Conservation (phyloP, 2,797 vertebrate species). For the Enteromius viviparus region DNA sequence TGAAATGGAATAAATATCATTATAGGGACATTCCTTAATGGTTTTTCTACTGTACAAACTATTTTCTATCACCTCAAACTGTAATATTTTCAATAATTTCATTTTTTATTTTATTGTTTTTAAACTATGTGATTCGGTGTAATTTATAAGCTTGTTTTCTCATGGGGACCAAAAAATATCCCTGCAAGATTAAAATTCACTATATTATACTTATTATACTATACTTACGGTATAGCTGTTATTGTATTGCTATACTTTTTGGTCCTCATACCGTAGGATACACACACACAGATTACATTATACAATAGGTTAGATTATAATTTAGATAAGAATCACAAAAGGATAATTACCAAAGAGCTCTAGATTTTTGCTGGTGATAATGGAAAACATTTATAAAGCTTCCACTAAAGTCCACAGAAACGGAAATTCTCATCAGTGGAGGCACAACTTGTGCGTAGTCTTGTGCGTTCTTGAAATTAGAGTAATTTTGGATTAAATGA, state of each 20-base stretch:
- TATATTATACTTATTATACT: background rate
- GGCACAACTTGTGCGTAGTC: background rate
- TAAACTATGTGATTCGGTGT: background rate
- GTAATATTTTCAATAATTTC: too few species aligned
- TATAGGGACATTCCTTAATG: too few species aligned
- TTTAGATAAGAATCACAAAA: background rate
- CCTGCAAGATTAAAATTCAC: background rate
- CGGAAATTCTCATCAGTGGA: background rate
- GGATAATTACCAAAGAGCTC: background rate
- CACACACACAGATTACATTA: background rate
- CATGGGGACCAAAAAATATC: background rate
- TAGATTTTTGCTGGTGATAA: background rate
- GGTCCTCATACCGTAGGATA: background rate
- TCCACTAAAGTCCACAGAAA: background rate
- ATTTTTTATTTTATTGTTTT: background rate
- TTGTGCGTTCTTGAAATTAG: background rate
- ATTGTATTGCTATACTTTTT: too few species aligned
- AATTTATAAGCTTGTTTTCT: background rate
- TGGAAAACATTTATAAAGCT: background rate
- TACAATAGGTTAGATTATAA: background rate
- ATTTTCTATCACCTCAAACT: too few species aligned
- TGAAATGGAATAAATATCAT: too few species aligned
- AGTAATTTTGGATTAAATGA: background rate
- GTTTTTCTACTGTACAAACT: too few species aligned
- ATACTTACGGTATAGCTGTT: too few species aligned